Percentiles rank a stretch among this genome's conserved stretches.
phyloP scores from a whole-genome alignment of 1,140 invertebrate species.

The Aphidius gifuensis region DNA sequence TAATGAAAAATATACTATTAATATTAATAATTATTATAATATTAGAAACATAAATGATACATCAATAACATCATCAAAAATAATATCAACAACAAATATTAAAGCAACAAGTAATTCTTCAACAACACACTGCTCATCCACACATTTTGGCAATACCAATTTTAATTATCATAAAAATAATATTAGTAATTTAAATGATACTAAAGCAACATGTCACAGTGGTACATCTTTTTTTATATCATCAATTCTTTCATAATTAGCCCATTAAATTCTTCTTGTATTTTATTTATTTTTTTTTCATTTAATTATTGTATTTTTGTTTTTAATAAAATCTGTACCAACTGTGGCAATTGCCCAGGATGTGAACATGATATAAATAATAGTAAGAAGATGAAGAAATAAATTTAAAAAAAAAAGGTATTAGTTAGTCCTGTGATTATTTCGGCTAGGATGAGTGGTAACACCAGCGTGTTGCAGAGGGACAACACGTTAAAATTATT shows the following conservation, averaged over 20 bases:
- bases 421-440: constrained; percentile 57
- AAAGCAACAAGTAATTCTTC: background rate
- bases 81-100: background rate
- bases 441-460: constrained; percentile 51
- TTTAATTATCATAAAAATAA: background rate
- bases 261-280: background rate
- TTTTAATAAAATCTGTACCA: constrained; percentile 1
- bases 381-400: constrained; percentile 21
- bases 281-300: background rate
- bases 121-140: constrained; percentile 12
- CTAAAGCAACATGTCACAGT: constrained; percentile 15
- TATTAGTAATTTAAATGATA: background rate
- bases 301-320: background rate
- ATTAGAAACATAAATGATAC: too few species aligned
- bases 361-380: background rate
- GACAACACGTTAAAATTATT: constrained; percentile 52
- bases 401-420: constrained; percentile 38
- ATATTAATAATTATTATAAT: background rate
- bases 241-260: background rate
- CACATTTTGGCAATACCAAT: constrained; percentile 14
- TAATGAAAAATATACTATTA: background rate
- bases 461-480: constrained; percentile 46
- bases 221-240: constrained; percentile 11
- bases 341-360: background rate
- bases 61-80: constrained; percentile 1